phyloP scores from a whole-genome alignment of 2,888 invertebrate species.

The Eupeodes luniger region DNA sequence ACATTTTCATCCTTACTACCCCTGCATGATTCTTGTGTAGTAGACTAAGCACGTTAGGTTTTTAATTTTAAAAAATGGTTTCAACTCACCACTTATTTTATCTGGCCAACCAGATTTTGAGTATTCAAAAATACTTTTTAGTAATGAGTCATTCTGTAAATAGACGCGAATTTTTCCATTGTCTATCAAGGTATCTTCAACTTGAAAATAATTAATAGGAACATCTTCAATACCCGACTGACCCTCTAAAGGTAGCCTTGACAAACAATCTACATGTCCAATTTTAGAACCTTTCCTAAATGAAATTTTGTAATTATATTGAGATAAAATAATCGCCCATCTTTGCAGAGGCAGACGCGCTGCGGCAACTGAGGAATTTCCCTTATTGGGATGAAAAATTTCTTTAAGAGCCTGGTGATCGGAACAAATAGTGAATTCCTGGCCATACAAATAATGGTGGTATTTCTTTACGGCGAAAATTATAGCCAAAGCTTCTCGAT shows the following conservation, averaged over 20 bases:
- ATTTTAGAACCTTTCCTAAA: not conserved
- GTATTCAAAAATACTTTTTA: too few relatives aligned
- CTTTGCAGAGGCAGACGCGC: not conserved
- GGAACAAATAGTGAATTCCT: not conserved
- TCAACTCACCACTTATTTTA: too few relatives aligned
- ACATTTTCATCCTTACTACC: not conserved
- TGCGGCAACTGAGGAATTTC: not conserved
- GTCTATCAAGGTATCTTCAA: not conserved
- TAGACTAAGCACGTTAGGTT: not conserved
- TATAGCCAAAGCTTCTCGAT: too few relatives aligned
- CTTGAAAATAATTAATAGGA: not conserved
- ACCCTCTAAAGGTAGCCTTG: not conserved
- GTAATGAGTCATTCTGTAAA: not conserved
- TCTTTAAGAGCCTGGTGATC: not conserved
- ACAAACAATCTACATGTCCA: not conserved
- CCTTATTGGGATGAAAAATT: not conserved
- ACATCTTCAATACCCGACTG: not conserved
- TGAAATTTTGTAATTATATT: not conserved
- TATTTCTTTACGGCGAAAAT: too few relatives aligned
- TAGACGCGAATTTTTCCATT: not conserved
- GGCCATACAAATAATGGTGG: too few relatives aligned
- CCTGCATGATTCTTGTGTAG: constrained; percentile 34
- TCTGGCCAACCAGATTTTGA: too few relatives aligned
- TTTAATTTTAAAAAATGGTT: constrained; percentile 29
- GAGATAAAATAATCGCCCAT: not conserved